Base-by-base conservation (phyloP, 2,797 vertebrate species). In the Tragelaphus oryx region DNA sequence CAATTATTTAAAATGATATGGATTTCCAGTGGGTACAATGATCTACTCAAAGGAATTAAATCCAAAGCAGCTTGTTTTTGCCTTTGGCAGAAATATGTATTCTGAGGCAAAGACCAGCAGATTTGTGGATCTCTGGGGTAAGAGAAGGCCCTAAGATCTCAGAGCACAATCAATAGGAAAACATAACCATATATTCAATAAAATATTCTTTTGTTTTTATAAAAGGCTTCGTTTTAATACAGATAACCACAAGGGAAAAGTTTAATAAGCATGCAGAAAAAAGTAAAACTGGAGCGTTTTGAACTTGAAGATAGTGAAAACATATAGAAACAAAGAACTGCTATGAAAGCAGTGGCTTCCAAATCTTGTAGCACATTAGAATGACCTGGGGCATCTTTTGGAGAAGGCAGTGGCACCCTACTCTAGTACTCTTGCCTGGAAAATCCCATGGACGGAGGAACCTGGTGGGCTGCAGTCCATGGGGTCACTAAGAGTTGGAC, bases 1-100 rank as follows among this genome's bases (percentile, higher is more conserved):
- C 59, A 83, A 37, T 96, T 90, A 78, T 90, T 96, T 90, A 92
- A 87, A 90, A 75, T 87, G 50, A 41, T 14, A 80, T 90, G n/a
- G 22, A 41, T 68, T 94, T 87, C 26, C 28, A 60, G 11, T 17
- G 37, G 17, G 24, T 90, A 44, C 41, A 90, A 84, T 65, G 41
- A 44, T 59, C 41, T 84, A 75, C 92, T 90, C 74, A 86, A 71
- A 87, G 71, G 80, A 87, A 76, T 76, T 44, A 55, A 87, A 84
- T 88, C 18, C 16, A 24, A 94, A 93, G 48, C 18, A 30, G 55
- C 48, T 84, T 91, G 78, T 30, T 30, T 94, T 81, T 91, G 87
- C 55, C 30, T 91, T 33, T 55, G 86, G 74, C 79, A 62, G n/a
- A 30, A 83, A 60, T 71, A 52, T n/a, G 5, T 76, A 33, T 52